Base-by-base conservation (phyloP, 2,113 vertebrate species). In the Phainopepla nitens region DNA sequence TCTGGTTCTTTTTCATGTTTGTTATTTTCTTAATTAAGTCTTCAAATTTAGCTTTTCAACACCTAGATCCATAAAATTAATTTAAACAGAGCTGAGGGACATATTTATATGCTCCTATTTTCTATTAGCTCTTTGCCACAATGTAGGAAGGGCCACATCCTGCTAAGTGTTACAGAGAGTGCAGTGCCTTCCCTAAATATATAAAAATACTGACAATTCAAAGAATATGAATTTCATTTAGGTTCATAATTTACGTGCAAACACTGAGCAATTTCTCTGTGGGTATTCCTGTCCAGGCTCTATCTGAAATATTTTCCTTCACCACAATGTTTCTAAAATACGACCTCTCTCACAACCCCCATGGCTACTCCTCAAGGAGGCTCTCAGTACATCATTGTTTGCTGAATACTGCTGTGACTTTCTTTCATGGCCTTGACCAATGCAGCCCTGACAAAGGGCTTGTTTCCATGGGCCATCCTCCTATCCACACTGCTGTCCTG, bases 11-110 rank as follows among this genome's bases (percentile, higher is more conserved):
- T 87, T 78, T 2, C 86, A 73, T 94, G 88, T 93, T 94, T 93
- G 72, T 92, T 83, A 87, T 96, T 95, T 94, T 93, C 92, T 92
- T 92, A 95, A 95, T 97, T 96, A 96, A 96, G 72, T 82, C 90
- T 93, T 95, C 90, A 96, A 90, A 89, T 79, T 92, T 60, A 96
- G 42, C 77, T 90, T 97, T 97, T 97, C 96, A 96, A 68, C 96
- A 96, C 82, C 85, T 96, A 96, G 44, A 71, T 68, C 36, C 64
- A 96, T 96, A 96, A 93, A 96, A 95, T 79, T 4, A 95, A 82
- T 92, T 92, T 96, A 93, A 97, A 75, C 41, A 79, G 72, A 83
- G 80, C 76, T 87, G 49, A 92, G 92, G 83, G 90, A 92, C 41
- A 36, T 90, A 86, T 90, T 96, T 90, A 66, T 41, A 78, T 61